These are phyloP conservation scores for Bufotes viridis DNA, from an alignment of 2,797 vertebrate species.

Conservation along the genomic window DNA sequence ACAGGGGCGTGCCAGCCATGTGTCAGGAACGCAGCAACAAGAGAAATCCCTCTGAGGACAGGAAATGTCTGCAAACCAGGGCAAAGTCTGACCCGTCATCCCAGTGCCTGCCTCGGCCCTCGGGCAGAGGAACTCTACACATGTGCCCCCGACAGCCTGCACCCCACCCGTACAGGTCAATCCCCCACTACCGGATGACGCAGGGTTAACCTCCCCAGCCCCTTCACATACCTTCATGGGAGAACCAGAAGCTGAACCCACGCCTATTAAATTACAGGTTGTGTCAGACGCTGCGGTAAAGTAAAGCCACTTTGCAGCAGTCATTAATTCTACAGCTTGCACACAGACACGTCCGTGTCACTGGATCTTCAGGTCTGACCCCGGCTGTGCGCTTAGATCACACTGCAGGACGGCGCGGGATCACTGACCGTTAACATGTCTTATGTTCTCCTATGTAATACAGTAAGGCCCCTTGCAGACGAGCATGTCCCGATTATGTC, in stretches of 20 bases:
- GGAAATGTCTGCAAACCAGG: background rate
- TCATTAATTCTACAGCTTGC: background rate
- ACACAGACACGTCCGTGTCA: background rate
- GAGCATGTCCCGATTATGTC: too few species aligned
- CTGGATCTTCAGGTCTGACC: background rate
- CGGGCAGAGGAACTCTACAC: background rate
- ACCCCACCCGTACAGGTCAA: background rate
- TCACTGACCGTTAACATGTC: background rate
- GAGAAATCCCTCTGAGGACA: background rate
- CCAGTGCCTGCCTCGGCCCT: background rate
- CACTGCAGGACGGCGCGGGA: background rate
- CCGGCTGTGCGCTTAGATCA: background rate
- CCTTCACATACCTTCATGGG: slow-evolving; percentile 30
- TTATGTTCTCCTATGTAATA: too few species aligned
- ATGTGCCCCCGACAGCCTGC: background rate
- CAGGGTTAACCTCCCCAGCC: background rate
- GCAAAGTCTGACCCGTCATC: background rate
- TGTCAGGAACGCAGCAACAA: slow-evolving; percentile 40
- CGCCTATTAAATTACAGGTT: slow-evolving; percentile 30
- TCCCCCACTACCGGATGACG: background rate
- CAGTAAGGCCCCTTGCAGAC: too few species aligned
- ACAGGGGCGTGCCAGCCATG: background rate
- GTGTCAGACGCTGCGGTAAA: slow-evolving; percentile 51
- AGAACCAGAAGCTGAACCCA: background rate
- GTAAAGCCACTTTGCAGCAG: slow-evolving; percentile 19